Base-by-base conservation (phyloP, 1,140 invertebrate genomes). In the Tribolium castaneum region DNA sequence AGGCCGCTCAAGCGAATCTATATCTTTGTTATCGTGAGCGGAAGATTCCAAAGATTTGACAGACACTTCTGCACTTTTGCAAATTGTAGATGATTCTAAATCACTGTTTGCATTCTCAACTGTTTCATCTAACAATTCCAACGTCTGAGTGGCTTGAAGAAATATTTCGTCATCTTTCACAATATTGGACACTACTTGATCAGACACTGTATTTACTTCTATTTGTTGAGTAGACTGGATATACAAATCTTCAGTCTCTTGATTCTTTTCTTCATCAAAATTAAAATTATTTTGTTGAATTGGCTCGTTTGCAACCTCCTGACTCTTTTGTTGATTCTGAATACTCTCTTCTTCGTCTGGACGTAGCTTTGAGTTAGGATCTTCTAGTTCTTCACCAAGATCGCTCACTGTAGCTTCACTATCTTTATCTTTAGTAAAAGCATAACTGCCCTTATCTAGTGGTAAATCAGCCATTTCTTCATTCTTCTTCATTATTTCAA, bases 141-240 rank as follows among this genome's bases (percentile, higher is more conserved):
- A 13, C 30, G 70, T 14, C 62, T 78, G 49, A 3, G 70, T 78
- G 19, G 70, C 25, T 49, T 25, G 52, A 9, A 39, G 12, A 59
- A 45, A 59, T 54, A 9, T 13, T 54, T 54, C n/a, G 22, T 59
- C 54, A 59, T 59, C 19, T 25, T 59, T 25, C 5, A n/a, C n/a
- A 45, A 2, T 9, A 45, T 6, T 45, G n/a, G 7, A 10, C n/a
- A 45, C n/a, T 9, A 10, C 7, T 45, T 45, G 39, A 72, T 70
- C 34, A 30, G 25, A 30, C 25, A 30, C 25, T 30, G 25, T 30
- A 30, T 30, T 30, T 30, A 6, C 25, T 79, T 75, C 59, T 9
- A 81, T 70, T 78, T 70, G 73, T 72, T 83, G 80, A 52, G 82
- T 83, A 25, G 78, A 22, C n/a, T 25, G 22, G 12, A 54, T 5